These are phyloP conservation scores for Apodemia hepburni DNA, from an alignment of 2,888 invertebrate species.

Conservation along the genomic window DNA sequence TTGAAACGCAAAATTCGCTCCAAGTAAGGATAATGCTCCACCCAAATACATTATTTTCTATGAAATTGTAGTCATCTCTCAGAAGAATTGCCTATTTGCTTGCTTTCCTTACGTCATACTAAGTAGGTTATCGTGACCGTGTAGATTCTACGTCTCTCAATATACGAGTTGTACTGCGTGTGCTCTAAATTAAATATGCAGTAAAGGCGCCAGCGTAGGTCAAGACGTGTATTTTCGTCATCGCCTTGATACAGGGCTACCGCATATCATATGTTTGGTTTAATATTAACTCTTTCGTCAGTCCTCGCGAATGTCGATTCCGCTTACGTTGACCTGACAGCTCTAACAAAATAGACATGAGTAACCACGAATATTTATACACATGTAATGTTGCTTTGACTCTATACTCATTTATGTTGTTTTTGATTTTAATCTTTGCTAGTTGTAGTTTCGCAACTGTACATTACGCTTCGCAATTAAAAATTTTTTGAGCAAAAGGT, in stretches of 20 bases:
- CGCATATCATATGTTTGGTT: slow-evolving; percentile 63
- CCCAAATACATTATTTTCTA: no score
- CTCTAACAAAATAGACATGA: slow-evolving; percentile 27
- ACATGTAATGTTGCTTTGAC: neutral
- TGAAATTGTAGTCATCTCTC: neutral
- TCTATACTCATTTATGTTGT: neutral
- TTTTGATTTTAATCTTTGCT: neutral
- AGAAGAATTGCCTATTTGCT: no score
- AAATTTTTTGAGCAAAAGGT: neutral
- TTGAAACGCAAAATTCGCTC: no score
- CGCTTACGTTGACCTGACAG: slow-evolving; percentile 32
- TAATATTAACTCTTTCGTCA: slow-evolving; percentile 75
- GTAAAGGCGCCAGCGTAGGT: slow-evolving; percentile 54
- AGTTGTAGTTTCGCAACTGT: neutral
- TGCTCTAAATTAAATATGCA: slow-evolving; percentile 4
- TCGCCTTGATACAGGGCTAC: slow-evolving; percentile 78
- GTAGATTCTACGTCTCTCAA: neutral
- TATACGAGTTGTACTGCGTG: neutral
- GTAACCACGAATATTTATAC: slow-evolving; percentile 12
- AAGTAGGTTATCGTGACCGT: neutral
- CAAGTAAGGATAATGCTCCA: no score
- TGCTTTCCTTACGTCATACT: neutral
- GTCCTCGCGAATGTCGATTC: slow-evolving; percentile 43
- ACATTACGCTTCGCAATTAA: neutral
- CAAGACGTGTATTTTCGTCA: slow-evolving; percentile 71